Conservation (phyloP, 1,140 invertebrate species). For the Drosophila persimilis region DNA sequence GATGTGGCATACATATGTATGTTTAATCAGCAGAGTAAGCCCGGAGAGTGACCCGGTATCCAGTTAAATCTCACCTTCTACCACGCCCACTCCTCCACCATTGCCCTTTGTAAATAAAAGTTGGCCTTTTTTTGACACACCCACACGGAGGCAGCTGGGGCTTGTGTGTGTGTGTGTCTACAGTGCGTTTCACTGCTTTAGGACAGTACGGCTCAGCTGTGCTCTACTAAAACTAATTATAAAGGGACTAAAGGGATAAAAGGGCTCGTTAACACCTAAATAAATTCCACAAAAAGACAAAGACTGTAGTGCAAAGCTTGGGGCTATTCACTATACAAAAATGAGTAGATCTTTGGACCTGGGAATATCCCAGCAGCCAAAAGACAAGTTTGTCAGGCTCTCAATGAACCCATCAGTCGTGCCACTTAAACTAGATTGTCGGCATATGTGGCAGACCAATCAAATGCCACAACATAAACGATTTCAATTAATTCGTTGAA, state of each 20-base stretch:
- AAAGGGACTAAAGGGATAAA: too few species aligned
- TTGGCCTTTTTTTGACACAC: slow-evolving; percentile 55
- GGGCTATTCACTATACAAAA: too few species aligned
- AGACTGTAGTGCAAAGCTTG: too few species aligned
- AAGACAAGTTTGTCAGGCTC: too few species aligned
- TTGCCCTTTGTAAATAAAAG: slow-evolving; percentile 51
- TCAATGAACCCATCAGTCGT: too few species aligned
- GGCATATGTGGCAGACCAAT: too few species aligned
- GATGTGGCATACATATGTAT: slow-evolving; percentile 69
- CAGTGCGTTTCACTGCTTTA: slow-evolving; percentile 20
- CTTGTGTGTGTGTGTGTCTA: background rate
- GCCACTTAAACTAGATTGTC: too few species aligned
- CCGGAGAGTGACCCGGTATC: slow-evolving; percentile 47
- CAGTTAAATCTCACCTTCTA: slow-evolving; percentile 47
- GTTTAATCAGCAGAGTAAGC: slow-evolving; percentile 77
- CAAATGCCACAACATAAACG: too few species aligned
- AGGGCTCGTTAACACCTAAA: background rate
- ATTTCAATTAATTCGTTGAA: too few species aligned
- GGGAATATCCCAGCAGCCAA: too few species aligned
- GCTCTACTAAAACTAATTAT: background rate
- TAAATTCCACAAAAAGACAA: slow-evolving; percentile 1
- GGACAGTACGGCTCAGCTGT: background rate
- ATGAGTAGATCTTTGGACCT: too few species aligned
- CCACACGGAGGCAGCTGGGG: slow-evolving; percentile 18
- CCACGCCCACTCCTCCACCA: slow-evolving; percentile 4